These are phyloP conservation scores for Chromis chromis DNA, from an alignment of 2,797 vertebrate genomes.

Conservation along the genomic window DNA sequence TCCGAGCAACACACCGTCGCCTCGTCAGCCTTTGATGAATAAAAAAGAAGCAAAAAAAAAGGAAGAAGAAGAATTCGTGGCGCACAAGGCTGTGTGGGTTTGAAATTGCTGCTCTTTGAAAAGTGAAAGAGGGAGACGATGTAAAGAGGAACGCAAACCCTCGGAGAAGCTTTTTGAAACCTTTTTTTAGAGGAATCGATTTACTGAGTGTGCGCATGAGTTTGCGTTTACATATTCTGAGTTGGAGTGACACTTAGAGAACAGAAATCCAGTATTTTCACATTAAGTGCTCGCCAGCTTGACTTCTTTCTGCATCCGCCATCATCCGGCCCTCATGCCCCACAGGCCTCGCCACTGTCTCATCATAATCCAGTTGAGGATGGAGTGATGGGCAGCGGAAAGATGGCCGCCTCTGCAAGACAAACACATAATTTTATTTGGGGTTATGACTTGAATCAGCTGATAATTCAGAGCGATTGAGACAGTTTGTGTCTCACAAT, in stretches of 20 bases:
- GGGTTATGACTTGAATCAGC: conserved; percentile 42
- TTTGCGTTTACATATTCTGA: conserved; percentile 42
- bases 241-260: conserved; percentile 25
- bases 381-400: conserved; percentile 39
- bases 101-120: conserved; percentile 56
- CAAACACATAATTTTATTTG: conserved; percentile 18
- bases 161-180: conserved; percentile 45
- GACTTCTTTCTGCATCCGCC: conserved; percentile 33
- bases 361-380: conserved; percentile 58
- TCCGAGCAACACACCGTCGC: conserved; percentile 27
- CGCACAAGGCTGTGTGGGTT: conserved; percentile 31
- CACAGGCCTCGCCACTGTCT: conserved; percentile 34
- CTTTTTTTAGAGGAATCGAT: conserved; percentile 51
- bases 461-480: conserved; percentile 12
- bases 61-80: conserved; percentile 30
- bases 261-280: conserved; percentile 52
- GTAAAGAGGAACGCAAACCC: conserved; percentile 56
- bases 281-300: conserved; percentile 18
- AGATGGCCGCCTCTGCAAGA: conserved; percentile 27
- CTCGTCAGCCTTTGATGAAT: conserved; percentile 51
- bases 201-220: conserved; percentile 35
- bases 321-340: conserved; percentile 34
- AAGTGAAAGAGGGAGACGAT: conserved; percentile 38
- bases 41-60: conserved; percentile 21
- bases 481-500: neutral